These are phyloP conservation scores for Oncorhynchus kisutch DNA, from an alignment of 2,113 vertebrate species.

Conservation along the genomic window DNA sequence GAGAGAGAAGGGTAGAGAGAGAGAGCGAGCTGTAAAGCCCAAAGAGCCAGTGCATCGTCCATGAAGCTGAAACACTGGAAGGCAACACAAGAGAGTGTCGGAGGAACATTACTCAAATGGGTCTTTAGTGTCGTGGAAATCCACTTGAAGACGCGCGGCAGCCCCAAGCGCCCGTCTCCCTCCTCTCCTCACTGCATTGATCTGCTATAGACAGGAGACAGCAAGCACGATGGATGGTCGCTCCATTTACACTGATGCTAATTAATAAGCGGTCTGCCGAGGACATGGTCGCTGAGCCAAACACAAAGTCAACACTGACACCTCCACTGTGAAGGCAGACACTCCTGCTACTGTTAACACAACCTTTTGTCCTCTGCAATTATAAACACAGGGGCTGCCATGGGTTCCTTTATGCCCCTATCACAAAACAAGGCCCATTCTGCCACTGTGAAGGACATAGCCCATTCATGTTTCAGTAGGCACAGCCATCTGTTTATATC, in stretches of 20 bases:
- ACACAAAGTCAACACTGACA: constrained; percentile 55
- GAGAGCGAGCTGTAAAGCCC: constrained; percentile 21
- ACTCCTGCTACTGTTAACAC: constrained; percentile 39
- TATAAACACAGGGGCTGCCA: constrained; percentile 13
- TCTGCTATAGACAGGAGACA: constrained; percentile 49
- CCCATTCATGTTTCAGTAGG: neutral
- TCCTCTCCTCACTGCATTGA: constrained; percentile 51
- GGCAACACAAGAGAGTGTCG: constrained; percentile 15
- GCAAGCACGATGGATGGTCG: constrained; percentile 30
- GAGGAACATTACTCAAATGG: constrained; percentile 40
- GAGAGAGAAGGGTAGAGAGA: neutral
- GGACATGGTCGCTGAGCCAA: constrained; percentile 54
- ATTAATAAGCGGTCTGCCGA: constrained; percentile 61
- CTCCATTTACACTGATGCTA: constrained; percentile 50
- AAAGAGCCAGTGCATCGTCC: constrained; percentile 33
- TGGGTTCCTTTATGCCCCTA: neutral
- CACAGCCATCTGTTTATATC: neutral
- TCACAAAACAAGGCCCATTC: neutral
- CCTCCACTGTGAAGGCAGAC: constrained; percentile 39
- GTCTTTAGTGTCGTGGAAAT: constrained; percentile 45
- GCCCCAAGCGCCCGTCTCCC: constrained; percentile 21
- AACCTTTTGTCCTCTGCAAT: constrained; percentile 20
- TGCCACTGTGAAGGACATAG: neutral
- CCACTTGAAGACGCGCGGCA: constrained; percentile 14
- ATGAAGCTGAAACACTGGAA: constrained; percentile 47